phyloP scores from a whole-genome alignment of 1,140 invertebrate species.

The Micrasema minimum region DNA sequence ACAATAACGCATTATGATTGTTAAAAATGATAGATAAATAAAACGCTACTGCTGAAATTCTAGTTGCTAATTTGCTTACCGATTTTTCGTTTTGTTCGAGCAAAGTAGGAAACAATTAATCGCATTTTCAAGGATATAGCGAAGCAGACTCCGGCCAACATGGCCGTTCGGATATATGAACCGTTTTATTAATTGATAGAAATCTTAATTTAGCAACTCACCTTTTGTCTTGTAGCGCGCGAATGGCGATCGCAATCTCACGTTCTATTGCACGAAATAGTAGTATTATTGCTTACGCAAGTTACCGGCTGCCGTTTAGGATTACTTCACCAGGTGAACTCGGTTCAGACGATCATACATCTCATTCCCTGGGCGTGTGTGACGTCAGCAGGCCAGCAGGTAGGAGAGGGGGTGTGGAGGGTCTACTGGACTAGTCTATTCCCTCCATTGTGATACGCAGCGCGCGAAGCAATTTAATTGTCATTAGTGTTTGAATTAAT shows the following conservation, averaged over 20 bases:
- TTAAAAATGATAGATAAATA: too few relatives aligned
- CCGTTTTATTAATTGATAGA: slow-evolving; percentile 36
- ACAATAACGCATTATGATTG: too few relatives aligned
- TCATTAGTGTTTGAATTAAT: slow-evolving; percentile 50
- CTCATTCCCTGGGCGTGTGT: not conserved
- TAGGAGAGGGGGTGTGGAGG: not conserved
- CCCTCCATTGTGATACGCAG: slow-evolving; percentile 13
- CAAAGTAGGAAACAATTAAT: too few relatives aligned
- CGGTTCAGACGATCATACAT: slow-evolving; percentile 26
- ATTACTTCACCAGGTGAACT: slow-evolving; percentile 16
- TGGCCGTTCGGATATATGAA: slow-evolving; percentile 1
- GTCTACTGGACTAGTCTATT: slow-evolving; percentile 2
- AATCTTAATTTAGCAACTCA: slow-evolving; percentile 30
- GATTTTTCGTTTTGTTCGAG: too few relatives aligned
- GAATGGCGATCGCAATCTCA: slow-evolving; percentile 25
- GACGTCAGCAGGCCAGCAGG: not conserved
- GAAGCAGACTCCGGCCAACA: not conserved
- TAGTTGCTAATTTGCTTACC: too few relatives aligned
- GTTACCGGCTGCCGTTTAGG: slow-evolving; percentile 21
- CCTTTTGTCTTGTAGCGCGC: slow-evolving; percentile 32
- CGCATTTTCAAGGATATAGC: not conserved
- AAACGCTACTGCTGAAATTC: too few relatives aligned
- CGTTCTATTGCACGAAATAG: slow-evolving; percentile 29
- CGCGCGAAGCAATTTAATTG: slow-evolving; percentile 44
- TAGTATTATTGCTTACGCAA: slow-evolving; percentile 33